These are phyloP conservation scores for Nebria brevicollis DNA, from an alignment of 2,888 invertebrate species.

Conservation along the genomic window DNA sequence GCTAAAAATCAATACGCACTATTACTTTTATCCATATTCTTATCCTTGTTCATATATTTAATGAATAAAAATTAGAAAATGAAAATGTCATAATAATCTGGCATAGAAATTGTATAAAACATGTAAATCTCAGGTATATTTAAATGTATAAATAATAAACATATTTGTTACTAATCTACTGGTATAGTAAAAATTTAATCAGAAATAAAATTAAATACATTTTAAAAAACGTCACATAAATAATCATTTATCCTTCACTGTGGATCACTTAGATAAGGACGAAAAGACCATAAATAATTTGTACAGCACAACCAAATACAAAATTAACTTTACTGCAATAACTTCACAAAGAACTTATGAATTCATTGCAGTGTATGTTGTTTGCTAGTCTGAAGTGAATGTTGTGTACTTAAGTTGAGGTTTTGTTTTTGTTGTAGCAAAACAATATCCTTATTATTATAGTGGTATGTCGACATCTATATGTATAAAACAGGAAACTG, in stretches of 20 bases:
- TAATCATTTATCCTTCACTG: background rate
- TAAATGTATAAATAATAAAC: background rate
- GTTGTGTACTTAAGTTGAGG: background rate
- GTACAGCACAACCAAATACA: background rate
- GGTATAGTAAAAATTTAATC: background rate
- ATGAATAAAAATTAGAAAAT: background rate
- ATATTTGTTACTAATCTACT: background rate
- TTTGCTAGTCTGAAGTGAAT: slow-evolving; percentile 16
- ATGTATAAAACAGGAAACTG: background rate
- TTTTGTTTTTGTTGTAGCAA: slow-evolving; percentile 10
- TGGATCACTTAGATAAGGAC: background rate
- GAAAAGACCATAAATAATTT: background rate
- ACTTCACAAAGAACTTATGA: slow-evolving; percentile 13
- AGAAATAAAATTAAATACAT: background rate
- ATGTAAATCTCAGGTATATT: background rate
- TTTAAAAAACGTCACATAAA: background rate
- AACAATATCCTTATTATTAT: background rate
- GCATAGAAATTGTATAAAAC: background rate
- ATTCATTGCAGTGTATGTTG: slow-evolving; percentile 10
- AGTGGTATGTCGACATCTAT: background rate
- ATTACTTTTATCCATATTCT: background rate
- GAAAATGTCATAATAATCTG: background rate
- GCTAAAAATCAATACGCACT: background rate
- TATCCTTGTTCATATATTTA: background rate
- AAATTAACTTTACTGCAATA: background rate